Evolutionary conservation across 2,797 vertebrate genomes (phyloP).

Genomic region (Xenops minutus): DNA sequence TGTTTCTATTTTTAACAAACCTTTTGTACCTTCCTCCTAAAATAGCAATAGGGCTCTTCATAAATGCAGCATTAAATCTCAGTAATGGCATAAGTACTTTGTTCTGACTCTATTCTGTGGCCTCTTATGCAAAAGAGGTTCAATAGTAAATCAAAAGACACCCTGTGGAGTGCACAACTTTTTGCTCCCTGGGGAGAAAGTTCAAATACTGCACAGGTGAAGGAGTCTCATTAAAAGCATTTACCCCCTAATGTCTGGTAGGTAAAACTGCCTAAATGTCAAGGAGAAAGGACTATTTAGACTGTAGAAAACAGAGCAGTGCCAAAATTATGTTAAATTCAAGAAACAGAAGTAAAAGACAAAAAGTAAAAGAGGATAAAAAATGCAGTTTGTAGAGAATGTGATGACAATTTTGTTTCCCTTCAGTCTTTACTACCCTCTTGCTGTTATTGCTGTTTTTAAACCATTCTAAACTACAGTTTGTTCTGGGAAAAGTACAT

Average conservation of each 20-base stretch:
- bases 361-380: neutral
- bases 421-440: neutral
- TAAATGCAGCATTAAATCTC: neutral
- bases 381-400: neutral
- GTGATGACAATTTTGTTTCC: neutral
- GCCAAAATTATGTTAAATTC: neutral
- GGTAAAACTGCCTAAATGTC: neutral
- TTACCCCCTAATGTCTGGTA: neutral
- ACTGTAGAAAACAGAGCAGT: neutral
- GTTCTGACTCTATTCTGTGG: neutral
- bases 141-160: neutral
- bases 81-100: neutral
- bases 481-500: neutral
- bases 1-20: constrained; percentile 12
- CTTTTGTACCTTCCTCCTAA: neutral
- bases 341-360: neutral
- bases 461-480: neutral
- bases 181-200: neutral
- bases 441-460: neutral
- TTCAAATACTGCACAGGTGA: neutral
- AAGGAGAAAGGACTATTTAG: neutral
- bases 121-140: neutral
- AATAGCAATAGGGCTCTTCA: neutral
- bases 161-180: neutral
- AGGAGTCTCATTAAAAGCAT: neutral